Conservation (phyloP, 2,888 invertebrate genomes). For the Beris chalybata region DNA sequence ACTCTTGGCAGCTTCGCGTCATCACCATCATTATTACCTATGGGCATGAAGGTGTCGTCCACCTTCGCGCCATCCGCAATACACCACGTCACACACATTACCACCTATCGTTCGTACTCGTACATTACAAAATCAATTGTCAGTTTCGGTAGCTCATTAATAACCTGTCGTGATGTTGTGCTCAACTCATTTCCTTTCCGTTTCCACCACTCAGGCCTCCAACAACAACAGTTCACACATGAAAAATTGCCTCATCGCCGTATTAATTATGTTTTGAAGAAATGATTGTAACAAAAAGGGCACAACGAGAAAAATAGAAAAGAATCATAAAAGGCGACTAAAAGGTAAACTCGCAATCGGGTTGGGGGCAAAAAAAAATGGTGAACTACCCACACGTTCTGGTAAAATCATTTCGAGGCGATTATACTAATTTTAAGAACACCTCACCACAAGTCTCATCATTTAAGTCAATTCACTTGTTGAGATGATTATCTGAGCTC, state of each 20-base stretch:
- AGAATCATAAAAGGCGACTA: conserved; percentile 13
- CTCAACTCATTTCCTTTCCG: conserved; percentile 27
- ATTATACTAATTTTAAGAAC: conserved; percentile 39
- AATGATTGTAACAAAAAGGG: conserved; percentile 5
- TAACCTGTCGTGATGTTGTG: conserved; percentile 39
- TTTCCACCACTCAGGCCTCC: conserved; percentile 6
- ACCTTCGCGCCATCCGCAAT: neutral
- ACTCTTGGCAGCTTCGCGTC: neutral
- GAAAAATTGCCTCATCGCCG: conserved; percentile 36
- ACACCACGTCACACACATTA: neutral
- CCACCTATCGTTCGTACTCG: neutral
- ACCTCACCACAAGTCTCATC: conserved; percentile 36
- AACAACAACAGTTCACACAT: conserved; percentile 23
- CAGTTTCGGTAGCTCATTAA: conserved; percentile 38
- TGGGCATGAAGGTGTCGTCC: too few relatives aligned
- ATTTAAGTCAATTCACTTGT: conserved; percentile 32
- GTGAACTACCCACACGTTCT: conserved; percentile 29
- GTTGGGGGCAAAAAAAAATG: conserved; percentile 11
- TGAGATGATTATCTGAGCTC: conserved; percentile 21
- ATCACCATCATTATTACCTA: neutral
- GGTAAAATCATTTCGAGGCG: conserved; percentile 32
- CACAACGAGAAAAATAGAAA: conserved; percentile 18
- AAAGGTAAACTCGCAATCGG: conserved; percentile 5
- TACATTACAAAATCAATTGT: conserved; percentile 36
- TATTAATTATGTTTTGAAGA: conserved; percentile 34